Base-by-base conservation (phyloP, 2,888 invertebrate species). In the Halictus ligatus region DNA sequence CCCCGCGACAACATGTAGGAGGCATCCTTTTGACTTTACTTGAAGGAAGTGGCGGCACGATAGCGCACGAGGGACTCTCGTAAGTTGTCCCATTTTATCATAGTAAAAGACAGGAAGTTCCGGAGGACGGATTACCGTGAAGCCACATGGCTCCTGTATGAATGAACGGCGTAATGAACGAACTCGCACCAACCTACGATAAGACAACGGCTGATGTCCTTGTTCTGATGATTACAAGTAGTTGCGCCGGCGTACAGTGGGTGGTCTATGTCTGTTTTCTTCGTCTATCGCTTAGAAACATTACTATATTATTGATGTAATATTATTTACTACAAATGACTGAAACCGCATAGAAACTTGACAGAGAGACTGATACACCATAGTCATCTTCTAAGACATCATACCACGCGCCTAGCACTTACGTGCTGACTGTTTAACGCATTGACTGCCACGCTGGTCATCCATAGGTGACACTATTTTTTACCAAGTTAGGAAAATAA, bases 121-220 rank as follows among this genome's bases (percentile, higher is more conserved):
- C 67, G 67, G 48, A 82, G 75, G 74, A 50, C 69, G 85, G 77
- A 80, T 84, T 84, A 86, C 76, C 35, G 72, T 73, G 72, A 69
- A 80, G 79, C 88, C 91, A 91, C 87, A 90, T 91, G 91, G 90
- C 91, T 85, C 58, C 84, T 81, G 58, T 46, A 81, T 86, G 87
- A 90, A 89, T 88, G 89, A 89, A 88, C 72, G 78, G 40, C 21
- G 77, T 71, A 91, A 85, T 78, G 86, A 86, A 84, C 71, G 78
- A 85, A 81, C 78, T 74, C 73, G 75, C 69, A 50, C 77, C 43
- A 64, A 5, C 60, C 40, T 69, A n/a, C 73, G 87, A 86, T 84
- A 84, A 85, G 67, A 43, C 75, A 84, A 82, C 67, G 69, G 40
- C 50, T 35, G 46, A 76, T 60, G 74, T 71, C 75, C 73, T 75